These are phyloP conservation scores for Phataginus tetradactyla DNA, from an alignment of 2,797 vertebrate species.

Conservation along the genomic window DNA sequence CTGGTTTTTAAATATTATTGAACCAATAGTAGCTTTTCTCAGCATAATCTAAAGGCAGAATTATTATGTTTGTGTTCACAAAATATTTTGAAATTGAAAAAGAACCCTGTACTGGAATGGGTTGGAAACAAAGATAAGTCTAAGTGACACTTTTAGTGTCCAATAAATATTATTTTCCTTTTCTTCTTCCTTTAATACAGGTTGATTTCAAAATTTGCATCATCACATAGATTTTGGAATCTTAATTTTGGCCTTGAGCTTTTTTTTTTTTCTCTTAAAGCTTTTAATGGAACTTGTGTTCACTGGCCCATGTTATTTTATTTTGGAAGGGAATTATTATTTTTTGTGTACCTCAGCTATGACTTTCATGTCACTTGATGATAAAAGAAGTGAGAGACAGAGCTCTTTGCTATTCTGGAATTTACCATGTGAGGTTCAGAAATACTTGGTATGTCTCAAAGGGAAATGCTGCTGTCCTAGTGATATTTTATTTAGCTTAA, in stretches of 20 bases:
- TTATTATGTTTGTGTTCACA: background rate
- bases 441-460: background rate
- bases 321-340: constrained; percentile 10
- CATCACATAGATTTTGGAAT: constrained; percentile 10
- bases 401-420: background rate
- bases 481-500: background rate
- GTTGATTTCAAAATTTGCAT: constrained; percentile 2
- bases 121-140: background rate
- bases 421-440: background rate
- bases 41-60: background rate
- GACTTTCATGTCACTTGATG: background rate
- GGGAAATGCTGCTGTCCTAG: background rate
- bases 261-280: background rate
- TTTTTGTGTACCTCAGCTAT: background rate
- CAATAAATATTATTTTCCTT: background rate
- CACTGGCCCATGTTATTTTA: background rate
- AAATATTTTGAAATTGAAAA: background rate
- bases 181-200: background rate
- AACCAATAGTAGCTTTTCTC: background rate
- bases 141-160: background rate
- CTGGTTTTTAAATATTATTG: background rate
- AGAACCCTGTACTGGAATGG: background rate
- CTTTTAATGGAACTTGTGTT: constrained; percentile 14
- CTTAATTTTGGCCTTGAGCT: background rate
- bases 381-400: background rate